These are phyloP conservation scores for Cheilosia pagana DNA, from an alignment of 2,888 invertebrate genomes.

Conservation along the genomic window DNA sequence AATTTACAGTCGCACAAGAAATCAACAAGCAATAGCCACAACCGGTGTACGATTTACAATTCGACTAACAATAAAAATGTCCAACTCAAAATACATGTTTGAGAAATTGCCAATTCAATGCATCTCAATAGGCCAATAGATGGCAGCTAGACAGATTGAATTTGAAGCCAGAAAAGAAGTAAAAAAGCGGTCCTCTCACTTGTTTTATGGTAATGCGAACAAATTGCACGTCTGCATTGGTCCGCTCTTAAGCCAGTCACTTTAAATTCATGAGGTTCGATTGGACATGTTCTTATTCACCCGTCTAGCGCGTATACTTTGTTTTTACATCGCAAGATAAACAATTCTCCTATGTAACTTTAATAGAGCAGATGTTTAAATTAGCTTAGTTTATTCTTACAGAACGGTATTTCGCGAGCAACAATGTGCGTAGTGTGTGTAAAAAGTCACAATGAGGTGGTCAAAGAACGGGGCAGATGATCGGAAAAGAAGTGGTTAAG, in stretches of 20 bases:
- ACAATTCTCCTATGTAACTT: not conserved
- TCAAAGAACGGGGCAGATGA: no score
- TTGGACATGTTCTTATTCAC: slow-evolving; percentile 68
- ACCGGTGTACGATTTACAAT: slow-evolving; percentile 52
- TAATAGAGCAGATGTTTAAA: not conserved
- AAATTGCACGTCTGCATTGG: slow-evolving; percentile 72
- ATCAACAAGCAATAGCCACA: slow-evolving; percentile 48
- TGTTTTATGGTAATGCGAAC: slow-evolving; percentile 75
- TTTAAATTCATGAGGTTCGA: slow-evolving; percentile 72
- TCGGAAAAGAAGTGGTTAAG: no score
- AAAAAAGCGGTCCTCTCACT: slow-evolving; percentile 73
- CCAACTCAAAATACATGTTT: slow-evolving; percentile 71
- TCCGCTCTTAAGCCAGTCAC: slow-evolving; percentile 58
- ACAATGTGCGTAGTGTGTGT: no score
- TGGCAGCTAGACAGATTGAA: slow-evolving; percentile 75
- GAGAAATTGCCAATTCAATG: slow-evolving; percentile 73
- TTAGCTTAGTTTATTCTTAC: not conserved
- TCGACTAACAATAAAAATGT: slow-evolving; percentile 74
- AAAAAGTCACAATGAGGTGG: no score
- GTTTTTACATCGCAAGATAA: slow-evolving; percentile 18
- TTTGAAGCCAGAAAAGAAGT: slow-evolving; percentile 51
- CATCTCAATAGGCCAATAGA: slow-evolving; percentile 74
- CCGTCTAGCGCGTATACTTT: slow-evolving; percentile 53
- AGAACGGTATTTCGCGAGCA: not conserved
- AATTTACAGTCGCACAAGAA: slow-evolving; percentile 69